A percentile compares a stretch with the other conserved stretches of the same genome.
phyloP scores from a whole-genome alignment of 2,888 invertebrate genomes.

The Sialis lutaria region DNA sequence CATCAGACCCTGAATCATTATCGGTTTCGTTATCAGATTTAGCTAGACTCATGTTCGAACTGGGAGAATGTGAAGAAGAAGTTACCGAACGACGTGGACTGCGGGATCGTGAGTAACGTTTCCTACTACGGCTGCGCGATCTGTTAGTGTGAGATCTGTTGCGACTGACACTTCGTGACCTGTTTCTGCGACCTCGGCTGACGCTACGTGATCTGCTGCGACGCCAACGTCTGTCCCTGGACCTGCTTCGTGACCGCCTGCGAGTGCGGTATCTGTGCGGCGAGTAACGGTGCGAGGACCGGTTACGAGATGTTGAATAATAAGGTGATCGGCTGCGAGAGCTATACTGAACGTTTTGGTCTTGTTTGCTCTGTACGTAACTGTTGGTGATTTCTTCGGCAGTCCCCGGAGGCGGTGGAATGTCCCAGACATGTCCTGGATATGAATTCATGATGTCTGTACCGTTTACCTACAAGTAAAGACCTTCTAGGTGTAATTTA shows the following conservation, averaged over 20 bases:
- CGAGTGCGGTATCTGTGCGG: not conserved
- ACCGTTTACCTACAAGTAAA: constrained; percentile 24
- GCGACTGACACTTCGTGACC: constrained; percentile 3
- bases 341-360: not conserved
- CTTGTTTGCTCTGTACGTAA: not conserved
- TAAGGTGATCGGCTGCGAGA: not conserved
- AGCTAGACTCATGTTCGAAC: constrained; percentile 3
- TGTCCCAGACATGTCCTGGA: constrained; percentile 17
- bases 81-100: constrained; percentile 1
- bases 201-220: not conserved
- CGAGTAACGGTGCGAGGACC: not conserved
- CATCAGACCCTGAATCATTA: no score
- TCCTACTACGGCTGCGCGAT: constrained; percentile 6
- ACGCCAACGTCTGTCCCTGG: not conserved
- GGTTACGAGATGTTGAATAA: not conserved
- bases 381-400: constrained; percentile 14
- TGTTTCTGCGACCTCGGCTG: not conserved
- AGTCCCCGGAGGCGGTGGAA: constrained; percentile 25
- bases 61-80: constrained; percentile 4
- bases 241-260: constrained; percentile 3
- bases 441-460: not conserved
- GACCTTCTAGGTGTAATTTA: constrained; percentile 30
- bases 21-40: constrained; percentile 1
- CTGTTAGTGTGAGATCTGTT: constrained; percentile 3
- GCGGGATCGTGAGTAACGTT: constrained; percentile 1